Evolutionary conservation across 2,113 vertebrate genomes (phyloP).

Genomic region (Atrichornis clamosus): DNA sequence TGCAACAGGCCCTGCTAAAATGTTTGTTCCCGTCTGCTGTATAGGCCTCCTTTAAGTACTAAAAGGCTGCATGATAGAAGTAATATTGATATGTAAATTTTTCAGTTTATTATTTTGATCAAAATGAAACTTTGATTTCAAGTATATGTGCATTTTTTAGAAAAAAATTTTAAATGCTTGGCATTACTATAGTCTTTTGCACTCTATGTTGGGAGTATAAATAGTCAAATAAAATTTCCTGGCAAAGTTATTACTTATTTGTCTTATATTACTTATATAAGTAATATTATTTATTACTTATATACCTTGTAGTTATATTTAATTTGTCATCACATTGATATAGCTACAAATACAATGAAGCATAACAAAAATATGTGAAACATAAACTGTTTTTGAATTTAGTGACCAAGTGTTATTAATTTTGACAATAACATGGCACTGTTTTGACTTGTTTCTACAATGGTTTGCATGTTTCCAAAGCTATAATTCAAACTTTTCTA

Average conservation of each 20-base stretch:
- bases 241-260: not conserved
- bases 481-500: not conserved
- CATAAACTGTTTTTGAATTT: not conserved
- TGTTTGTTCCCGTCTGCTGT: not conserved
- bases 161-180: not conserved
- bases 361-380: not conserved
- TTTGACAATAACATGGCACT: not conserved
- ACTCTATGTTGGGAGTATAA: not conserved
- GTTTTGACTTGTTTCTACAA: not conserved
- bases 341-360: not conserved
- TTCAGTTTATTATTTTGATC: not conserved
- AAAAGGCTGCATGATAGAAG: not conserved
- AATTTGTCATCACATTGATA: not conserved
- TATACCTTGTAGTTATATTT: not conserved
- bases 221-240: not conserved
- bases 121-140: not conserved
- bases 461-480: not conserved
- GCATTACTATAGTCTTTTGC: not conserved
- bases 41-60: not conserved
- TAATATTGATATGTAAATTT: not conserved
- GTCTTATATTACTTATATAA: no score
- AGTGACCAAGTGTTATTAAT: not conserved
- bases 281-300: no score
- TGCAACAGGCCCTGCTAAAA: not conserved
- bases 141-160: not conserved